A percentile compares a stretch with the other conserved stretches of the same genome.
phyloP scores from a whole-genome alignment of 2,888 invertebrate genomes.

The Tricholauxania praeusta region DNA sequence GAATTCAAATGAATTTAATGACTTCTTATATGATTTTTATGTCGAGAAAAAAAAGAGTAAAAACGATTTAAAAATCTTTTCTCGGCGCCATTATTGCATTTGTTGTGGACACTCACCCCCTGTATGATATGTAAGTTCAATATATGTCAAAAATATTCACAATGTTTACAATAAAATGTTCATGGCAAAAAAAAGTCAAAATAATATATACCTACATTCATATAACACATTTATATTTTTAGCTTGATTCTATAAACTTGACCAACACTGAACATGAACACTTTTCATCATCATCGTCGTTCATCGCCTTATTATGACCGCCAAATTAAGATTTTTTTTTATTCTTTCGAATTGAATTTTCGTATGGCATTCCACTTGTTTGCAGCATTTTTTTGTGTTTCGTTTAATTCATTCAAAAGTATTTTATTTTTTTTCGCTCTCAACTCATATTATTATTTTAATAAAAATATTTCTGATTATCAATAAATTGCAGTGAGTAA shows the following conservation, averaged over 20 bases:
- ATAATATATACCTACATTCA: too few species aligned
- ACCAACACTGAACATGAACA: conserved; percentile 23
- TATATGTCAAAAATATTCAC: background rate
- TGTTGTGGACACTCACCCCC: background rate
- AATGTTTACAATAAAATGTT: too few species aligned
- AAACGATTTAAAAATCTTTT: too few species aligned
- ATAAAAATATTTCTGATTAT: conserved; percentile 6
- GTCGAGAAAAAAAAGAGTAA: too few species aligned
- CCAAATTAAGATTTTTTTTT: conserved; percentile 9
- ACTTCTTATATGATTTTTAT: too few species aligned
- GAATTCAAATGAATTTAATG: too few species aligned
- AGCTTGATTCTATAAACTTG: conserved; percentile 27
- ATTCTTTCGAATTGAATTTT: background rate
- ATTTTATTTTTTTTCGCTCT: background rate
- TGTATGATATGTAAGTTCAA: background rate
- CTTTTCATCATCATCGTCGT: background rate
- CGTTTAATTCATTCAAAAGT: conserved; percentile 16
- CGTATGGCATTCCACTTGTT: conserved; percentile 15
- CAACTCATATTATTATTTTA: background rate
- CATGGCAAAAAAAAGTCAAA: too few species aligned
- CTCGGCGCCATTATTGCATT: background rate
- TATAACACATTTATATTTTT: conserved; percentile 15
- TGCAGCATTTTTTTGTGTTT: conserved; percentile 5
- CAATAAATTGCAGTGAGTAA: conserved; percentile 24
- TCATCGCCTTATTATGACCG: conserved; percentile 10